phyloP scores from a whole-genome alignment of 2,113 vertebrate genomes.

The Salvelinus namaycush region DNA sequence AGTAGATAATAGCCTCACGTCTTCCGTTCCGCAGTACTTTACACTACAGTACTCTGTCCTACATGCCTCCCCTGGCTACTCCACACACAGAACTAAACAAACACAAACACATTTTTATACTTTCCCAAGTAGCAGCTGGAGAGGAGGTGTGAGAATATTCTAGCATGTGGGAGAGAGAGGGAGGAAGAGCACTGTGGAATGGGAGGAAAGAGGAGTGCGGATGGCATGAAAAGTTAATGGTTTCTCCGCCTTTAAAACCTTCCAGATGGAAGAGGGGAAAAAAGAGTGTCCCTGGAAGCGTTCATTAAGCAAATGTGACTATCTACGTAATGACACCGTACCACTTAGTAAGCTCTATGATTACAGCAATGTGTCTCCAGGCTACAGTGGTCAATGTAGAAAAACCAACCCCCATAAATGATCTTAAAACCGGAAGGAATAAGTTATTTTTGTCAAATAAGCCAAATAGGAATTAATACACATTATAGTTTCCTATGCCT shows the following conservation, averaged over 20 bases:
- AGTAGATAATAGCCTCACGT: conserved; percentile 55
- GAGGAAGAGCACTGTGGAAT: background rate
- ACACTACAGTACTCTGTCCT: background rate
- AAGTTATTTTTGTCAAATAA: too few species aligned
- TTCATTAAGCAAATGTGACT: conserved; percentile 48
- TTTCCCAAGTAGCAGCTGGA: background rate
- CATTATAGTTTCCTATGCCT: conserved; percentile 15
- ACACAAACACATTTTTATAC: conserved; percentile 4
- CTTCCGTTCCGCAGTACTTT: conserved; percentile 35
- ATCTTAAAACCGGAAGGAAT: too few species aligned
- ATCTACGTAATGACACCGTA: conserved; percentile 32
- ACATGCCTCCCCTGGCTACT: background rate
- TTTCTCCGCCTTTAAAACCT: background rate
- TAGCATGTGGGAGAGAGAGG: conserved; percentile 5
- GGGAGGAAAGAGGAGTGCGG: background rate
- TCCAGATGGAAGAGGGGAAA: background rate
- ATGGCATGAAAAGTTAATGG: background rate
- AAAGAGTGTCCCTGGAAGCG: background rate
- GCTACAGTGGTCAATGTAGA: conserved; percentile 39
- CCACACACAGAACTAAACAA: conserved; percentile 12
- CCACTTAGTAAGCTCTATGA: conserved; percentile 21
- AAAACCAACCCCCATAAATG: background rate
- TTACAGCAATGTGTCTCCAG: background rate
- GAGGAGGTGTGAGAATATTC: conserved; percentile 34
- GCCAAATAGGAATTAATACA: background rate